A percentile compares a stretch with the other conserved stretches of the same genome.
Evolutionary conservation across 2,113 vertebrate species (phyloP).

Genomic region (Lipophrys pholis): DNA sequence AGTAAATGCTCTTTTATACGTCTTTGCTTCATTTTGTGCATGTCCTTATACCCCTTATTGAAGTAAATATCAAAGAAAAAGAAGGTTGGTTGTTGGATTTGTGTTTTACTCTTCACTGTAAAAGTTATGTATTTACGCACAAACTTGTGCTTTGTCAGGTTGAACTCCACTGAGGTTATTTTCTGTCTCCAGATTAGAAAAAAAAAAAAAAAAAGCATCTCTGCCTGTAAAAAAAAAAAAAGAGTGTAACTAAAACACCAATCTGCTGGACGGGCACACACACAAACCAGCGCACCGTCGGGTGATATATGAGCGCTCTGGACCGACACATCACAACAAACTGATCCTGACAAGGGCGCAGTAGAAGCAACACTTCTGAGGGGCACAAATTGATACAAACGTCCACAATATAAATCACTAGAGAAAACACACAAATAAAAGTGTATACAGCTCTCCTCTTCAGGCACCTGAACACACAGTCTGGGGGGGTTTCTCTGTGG

Average conservation of each 20-base stretch:
- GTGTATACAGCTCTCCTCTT: conserved; percentile 11
- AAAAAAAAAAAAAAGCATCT: conserved; percentile 14
- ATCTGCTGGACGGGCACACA: neutral
- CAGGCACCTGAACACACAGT: neutral
- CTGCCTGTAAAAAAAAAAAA: conserved; percentile 25
- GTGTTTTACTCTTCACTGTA: neutral
- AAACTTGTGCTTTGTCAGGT: neutral
- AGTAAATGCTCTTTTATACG: no score
- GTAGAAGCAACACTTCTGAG: conserved; percentile 42
- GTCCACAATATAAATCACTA: conserved; percentile 39
- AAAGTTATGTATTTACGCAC: neutral
- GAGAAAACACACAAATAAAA: conserved; percentile 28
- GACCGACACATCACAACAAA: conserved; percentile 52
- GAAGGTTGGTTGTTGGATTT: no score
- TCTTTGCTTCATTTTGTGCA: no score
- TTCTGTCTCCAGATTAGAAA: conserved; percentile 11
- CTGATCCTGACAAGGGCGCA: conserved; percentile 30
- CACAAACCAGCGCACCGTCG: conserved; percentile 2
- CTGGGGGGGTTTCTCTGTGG: neutral
- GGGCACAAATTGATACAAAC: conserved; percentile 41
- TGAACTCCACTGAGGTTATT: conserved; percentile 23
- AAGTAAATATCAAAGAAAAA: no score
- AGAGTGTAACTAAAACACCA: conserved; percentile 23
- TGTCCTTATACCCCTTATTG: no score
- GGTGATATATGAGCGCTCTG: conserved; percentile 50